A percentile compares a stretch with the other conserved stretches of the same genome.
These are phyloP conservation scores for Potamilus streckersoni DNA, from an alignment of 1,140 invertebrate genomes.

Conservation along the genomic window DNA sequence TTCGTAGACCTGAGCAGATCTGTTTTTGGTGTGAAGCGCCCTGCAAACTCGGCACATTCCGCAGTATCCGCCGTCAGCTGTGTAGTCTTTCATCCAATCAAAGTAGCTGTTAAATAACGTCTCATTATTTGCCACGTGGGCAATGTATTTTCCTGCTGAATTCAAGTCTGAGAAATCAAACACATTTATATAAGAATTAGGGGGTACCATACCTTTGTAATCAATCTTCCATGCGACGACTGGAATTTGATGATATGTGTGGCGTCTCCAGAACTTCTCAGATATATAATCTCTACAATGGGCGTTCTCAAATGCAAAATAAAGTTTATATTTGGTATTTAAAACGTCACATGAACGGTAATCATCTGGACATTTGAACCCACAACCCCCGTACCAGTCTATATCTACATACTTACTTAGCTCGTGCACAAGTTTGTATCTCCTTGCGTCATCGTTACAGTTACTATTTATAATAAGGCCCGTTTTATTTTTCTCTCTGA, in stretches of 20 bases:
- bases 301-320: slow-evolving; percentile 65
- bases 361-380: slow-evolving; percentile 42
- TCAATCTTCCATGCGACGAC: slow-evolving; percentile 60
- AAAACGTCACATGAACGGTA: slow-evolving; percentile 40
- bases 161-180: slow-evolving; percentile 91
- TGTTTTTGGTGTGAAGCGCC: slow-evolving; percentile 40
- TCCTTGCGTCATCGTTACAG: slow-evolving; percentile 71
- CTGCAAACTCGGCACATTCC: slow-evolving; percentile 38
- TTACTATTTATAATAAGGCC: slow-evolving; percentile 77
- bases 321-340: slow-evolving; percentile 88
- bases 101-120: slow-evolving; percentile 63
- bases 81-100: slow-evolving; percentile 47
- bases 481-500: slow-evolving; percentile 38
- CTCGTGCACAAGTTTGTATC: slow-evolving; percentile 71
- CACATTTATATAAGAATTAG: slow-evolving; percentile 91
- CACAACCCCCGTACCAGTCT: slow-evolving; percentile 75
- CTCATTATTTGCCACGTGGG: slow-evolving; percentile 66
- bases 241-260: slow-evolving; percentile 49
- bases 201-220: slow-evolving; percentile 54
- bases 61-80: slow-evolving; percentile 37
- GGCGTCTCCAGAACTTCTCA: slow-evolving; percentile 62
- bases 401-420: slow-evolving; percentile 72
- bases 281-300: slow-evolving; percentile 66
- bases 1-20: slow-evolving; percentile 45
- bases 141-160: slow-evolving; percentile 86